Base-by-base conservation (phyloP, 2,113 vertebrate species). In the Poeciliopsis retropinna region DNA sequence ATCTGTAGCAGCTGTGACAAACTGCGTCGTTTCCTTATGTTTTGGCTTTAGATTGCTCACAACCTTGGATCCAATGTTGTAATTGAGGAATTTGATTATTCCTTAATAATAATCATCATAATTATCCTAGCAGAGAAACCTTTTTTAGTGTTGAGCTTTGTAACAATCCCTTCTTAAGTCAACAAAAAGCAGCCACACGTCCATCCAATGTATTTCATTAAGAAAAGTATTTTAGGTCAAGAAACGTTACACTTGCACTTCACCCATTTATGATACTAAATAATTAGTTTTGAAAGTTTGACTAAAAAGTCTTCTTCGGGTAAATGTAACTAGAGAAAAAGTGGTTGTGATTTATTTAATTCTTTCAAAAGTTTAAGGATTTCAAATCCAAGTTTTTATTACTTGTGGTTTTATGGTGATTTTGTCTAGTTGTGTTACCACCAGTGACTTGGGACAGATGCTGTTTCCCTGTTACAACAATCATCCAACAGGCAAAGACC, bases 391-490 rank as follows among this genome's bases (percentile, higher is more conserved):
- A 17, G 5, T 44, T 79, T 70, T 69, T 44, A 31, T 78, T 25
- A 76, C 72, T 69, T 82, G 68, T 66, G 78, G 65, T 80, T 86
- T 87, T 27, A 63, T 66, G 78, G 72, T 73, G 32, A 68, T 79
- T 84, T 87, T 67, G 70, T 73, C 74, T 1, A 60, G 64, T 81
- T 88, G 75, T 80, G 64, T 64, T 79, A 34, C n/a, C 84, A 64
- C 80, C 78, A 72, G 62, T 37, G 32, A 80, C 25, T 66, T 76
- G 75, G 72, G 70, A 51, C 73, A 63, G 44, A 67, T 57, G 72
- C 54, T 32, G 19, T 62, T 64, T 70, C 51, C 73, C 72, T 81
- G 67, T 80, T 72, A 34, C 47, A 61, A 70, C 82, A 78, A 41
- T 79, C 5, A 13, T 80, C 79, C 83, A 70, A 83, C 79, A 71